Evolutionary conservation across 2,797 vertebrate species (phyloP), one percentile per base, ranked within the genome.

Genomic region (Hippopotamyrus pictus): DNA sequence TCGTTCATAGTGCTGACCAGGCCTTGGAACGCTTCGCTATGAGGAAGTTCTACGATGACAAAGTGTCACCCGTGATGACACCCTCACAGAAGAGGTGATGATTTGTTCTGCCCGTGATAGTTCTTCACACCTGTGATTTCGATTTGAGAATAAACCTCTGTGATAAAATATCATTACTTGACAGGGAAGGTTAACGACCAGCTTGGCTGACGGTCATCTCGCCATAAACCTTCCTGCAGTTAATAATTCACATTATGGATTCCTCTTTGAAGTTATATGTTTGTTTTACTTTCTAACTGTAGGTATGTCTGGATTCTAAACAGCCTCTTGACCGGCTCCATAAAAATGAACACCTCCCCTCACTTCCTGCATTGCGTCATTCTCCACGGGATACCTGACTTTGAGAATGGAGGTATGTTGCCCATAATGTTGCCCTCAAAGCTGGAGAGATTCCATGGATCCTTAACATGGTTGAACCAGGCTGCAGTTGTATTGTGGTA

Each of bases 11-110:
- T 89, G 97, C 97, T 91, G 97, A 97, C 93, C 96, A 98, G 92
- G 97, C 97, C 92, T 95, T 99, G 0, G 97, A 99, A 94, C 96
- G 96, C 90, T 98, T 98, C 88, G 97, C 98, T 79, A 98, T 99
- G 97, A 97, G 96, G 95, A 98, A 97, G 92, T 99, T 97, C 94
- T 98, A 97, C 87, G 96, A 95, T 82, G 97, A 98, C 93, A 97
- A 97, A 89, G 96, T 99, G 88, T 96, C 96, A 0, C 90, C 95
- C 12, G 92, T 97, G 91, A 98, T 99, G 97, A 97, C 96, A 6
- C 97, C 98, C 0, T 99, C 98, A 2, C 98, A 99, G 93, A 98
- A 96, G 95, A 96, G 98, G 98, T 97, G 95, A 91, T 93, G 88
- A 41, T 53, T 87, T 48, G 1, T 19, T 69, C 59, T 29, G 3